Evolutionary conservation across 2,113 vertebrate species (phyloP), one percentile per base, ranked within the genome.

Genomic region (Pteruthius melanotis): DNA sequence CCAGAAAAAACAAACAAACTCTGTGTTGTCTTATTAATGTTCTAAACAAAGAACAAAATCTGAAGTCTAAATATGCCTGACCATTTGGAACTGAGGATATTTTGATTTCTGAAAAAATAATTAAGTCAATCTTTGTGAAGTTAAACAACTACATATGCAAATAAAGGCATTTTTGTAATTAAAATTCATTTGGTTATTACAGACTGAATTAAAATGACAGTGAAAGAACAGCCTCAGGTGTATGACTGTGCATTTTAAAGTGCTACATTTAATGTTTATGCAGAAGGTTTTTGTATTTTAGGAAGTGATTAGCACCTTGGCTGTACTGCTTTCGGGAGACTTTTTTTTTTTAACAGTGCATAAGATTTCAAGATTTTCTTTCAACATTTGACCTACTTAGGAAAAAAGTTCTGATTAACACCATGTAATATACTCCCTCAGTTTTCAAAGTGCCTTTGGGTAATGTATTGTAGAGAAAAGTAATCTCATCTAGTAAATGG

Each of bases 311-410:
- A 98, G 92, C 97, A 98, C 98, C 93, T 97, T 97, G 71, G 39
- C 63, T 97, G 47, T 94, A 88, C 69, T 88, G 74, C 74, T 96
- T 87, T 87, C 52, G 49, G 92, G 61, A 87, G 71, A 27, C n/a
- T 45, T 66, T 71, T 26, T 56, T 24, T 72, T 84, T 78, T 87
- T 97, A 97, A 92, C 97, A 86, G 93, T 97, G 97, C 93, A 97
- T 98, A 97, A 90, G 82, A 95, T 97, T 97, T 96, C 50, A 95
- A 96, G 87, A 78, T 91, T 94, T 96, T 97, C 71, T 95, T 96
- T 97, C 93, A 97, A 93, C 85, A 94, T 96, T 90, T 97, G 97
- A 97, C 98, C 98, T 98, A 98, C 96, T 98, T 98, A 97, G 83
- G 80, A 86, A 93, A 97, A 88, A 96, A 94, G 86, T 98, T 98